Base-by-base conservation (phyloP, 1,140 invertebrate genomes). In the Diabrotica undecimpunctata region DNA sequence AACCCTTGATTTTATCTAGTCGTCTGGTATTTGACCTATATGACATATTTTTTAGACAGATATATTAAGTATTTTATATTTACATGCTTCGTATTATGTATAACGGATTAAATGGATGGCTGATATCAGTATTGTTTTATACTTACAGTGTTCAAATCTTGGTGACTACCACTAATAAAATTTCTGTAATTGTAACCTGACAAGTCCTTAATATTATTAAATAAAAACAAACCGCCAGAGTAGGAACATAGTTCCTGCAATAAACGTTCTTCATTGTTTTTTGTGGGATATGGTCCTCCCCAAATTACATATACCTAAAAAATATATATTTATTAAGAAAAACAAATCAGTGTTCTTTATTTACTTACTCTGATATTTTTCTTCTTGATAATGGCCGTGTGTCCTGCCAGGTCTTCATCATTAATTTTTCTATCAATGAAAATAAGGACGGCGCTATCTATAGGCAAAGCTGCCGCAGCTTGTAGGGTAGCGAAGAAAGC, bases 251-350 rank as follows among this genome's bases (percentile, higher is more conserved):
- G 14, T 46, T 60, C 58, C 4, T 60, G 41, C 12, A 60, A 25
- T 14, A 60, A 50, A 12, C 12, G 9, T 60, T 60, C 58, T 12
- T 60, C 58, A 46, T 50, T 60, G 8, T 37, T 39, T 60, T 50
- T 60, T 6, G 58, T 50, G 7, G 58, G 58, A 60, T 60, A 60
- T 46, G 39, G 38, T 9, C 58, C 58, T 0, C 58, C 58, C 58
- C 58, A 60, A n/a, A 60, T 14, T n/a, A 60, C 58, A 38, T 60
- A 60, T 50, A 60, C 58, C 58, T 60, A 11, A 14, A 60, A 51
- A 46, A 46, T 46, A 8, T 46, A 46, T 46, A 46, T 46, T n/a
- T 46, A 6, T 5, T 10, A 5, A 46, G 41, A 25, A 14, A 50
- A 25, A 51, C 9, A 54, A 54, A 13, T n/a, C 7, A 50, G 46